Evolutionary conservation across 2,888 invertebrate species (phyloP), one percentile per base, ranked within the genome.

Genomic region (Chalcosyrphus nemorum): DNA sequence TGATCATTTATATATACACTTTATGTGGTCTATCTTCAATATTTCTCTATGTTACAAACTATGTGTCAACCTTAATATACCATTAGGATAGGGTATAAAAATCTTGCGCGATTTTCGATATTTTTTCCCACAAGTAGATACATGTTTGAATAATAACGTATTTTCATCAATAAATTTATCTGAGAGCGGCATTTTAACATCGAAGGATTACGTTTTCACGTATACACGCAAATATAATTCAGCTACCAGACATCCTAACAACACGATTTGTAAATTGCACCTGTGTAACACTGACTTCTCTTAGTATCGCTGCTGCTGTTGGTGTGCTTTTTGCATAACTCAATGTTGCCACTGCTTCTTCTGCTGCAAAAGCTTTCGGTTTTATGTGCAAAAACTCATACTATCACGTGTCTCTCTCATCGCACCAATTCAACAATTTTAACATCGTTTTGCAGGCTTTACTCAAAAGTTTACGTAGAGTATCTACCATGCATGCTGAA

Each of bases 391-490:
- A 78, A 66, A 70, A 63, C 82, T 15, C 71, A 82, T 63, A 82
- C 82, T 41, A 82, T 61, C 24, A 61, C 24, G 13, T 19, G 17
- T 24, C 57, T 80, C 84, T 84, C 84, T 80, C 84, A 38, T 56
- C 41, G 59, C 80, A 72, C 61, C 57, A 43, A 72, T 74, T 78
- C 57, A 78, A 78, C 78, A 70, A 74, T 78, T 78, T 77, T 57
- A 84, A 80, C 74, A 84, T 78, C 84, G 63, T 65, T 84, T 70
- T 59, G 74, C 57, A 84, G 84, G 84, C 84, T 84, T 84, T 80
- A 70, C 84, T 84, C 84, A 80, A 80, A 84, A 80, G 72, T 84
- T 84, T 80, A 54, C 45, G 54, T 15, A 32, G 35, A 65, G 57
- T 75, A 66, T 66, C 71, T 47, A 43, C 70, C 75, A 66, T 38